phyloP scores from a whole-genome alignment of 2,888 invertebrate species.

The Allacma fusca region DNA sequence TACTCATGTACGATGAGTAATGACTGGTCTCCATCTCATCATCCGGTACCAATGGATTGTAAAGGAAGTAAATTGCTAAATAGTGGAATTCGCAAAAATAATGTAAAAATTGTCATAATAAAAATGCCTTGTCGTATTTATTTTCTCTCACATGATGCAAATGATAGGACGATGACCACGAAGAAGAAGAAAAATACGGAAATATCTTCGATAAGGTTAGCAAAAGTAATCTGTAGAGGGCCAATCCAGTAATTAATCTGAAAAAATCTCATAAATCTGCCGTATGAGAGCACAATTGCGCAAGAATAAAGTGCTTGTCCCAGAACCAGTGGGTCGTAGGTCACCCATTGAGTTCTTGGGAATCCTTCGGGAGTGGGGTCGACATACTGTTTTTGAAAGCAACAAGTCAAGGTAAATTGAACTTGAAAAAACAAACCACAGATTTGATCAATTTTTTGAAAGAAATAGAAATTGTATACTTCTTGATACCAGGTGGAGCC shows the following conservation, averaged over 20 bases:
- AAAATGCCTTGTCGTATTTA: too few relatives aligned
- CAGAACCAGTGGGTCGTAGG: slow-evolving; percentile 72
- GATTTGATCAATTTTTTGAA: neutral
- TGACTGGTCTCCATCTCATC: neutral
- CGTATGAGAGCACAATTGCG: slow-evolving; percentile 74
- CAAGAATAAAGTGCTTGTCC: slow-evolving; percentile 74
- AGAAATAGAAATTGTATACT: neutral
- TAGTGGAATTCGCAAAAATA: neutral
- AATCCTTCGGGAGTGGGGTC: slow-evolving; percentile 20
- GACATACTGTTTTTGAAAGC: neutral
- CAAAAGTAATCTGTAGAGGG: slow-evolving; percentile 69
- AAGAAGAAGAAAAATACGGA: slow-evolving; percentile 71
- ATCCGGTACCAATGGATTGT: slow-evolving; percentile 27
- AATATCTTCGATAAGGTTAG: slow-evolving; percentile 75
- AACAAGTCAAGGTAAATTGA: neutral
- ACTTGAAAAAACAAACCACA: too few relatives aligned
- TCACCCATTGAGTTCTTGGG: slow-evolving; percentile 72
- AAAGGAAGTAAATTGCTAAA: slow-evolving; percentile 35
- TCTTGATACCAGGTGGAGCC: slow-evolving; percentile 66
- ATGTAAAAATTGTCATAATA: too few relatives aligned
- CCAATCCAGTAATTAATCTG: slow-evolving; percentile 73
- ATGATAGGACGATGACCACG: slow-evolving; percentile 65
- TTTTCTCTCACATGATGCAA: slow-evolving; percentile 10
- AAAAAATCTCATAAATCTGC: slow-evolving; percentile 72
- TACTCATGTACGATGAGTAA: neutral